Base-by-base conservation (phyloP, 2,888 invertebrate species). In the Temnothorax rugatulus region DNA sequence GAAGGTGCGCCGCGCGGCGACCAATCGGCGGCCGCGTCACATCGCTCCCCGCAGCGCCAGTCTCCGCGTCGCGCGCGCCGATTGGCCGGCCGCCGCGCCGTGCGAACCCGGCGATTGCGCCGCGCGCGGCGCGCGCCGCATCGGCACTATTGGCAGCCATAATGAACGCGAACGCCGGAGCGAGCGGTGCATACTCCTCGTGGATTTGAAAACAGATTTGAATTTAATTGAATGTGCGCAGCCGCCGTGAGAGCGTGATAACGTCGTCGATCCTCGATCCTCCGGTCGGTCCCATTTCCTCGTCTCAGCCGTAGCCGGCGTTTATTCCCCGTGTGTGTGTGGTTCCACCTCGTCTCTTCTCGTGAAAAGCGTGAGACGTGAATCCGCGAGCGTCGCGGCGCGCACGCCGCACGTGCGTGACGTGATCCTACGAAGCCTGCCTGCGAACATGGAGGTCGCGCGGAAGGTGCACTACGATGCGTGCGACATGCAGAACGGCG, bases 401-500 rank as follows among this genome's bases (percentile, higher is more conserved):
- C 47, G 66, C 66, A 66, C 18, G 18, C 44, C 18, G n/a, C 44
- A 44, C 44, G 44, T 73, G 25, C 61, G 29, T n/a, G 74, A 41
- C 71, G 71, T 44, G 74, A 47, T 75, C 0, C n/a, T 4, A 13
- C 44, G 44, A 29, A 29, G 29, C 29, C 4, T 29, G 15, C 34
- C 47, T 1, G 57, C 71, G 68, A 77, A 88, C 90, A 95, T 95
- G 95, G 94, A 94, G 84, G 91, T 93, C 85, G 93, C 92, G 73
- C 94, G 93, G 81, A 95, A 94, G 89, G 88, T 94, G 87, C 92
- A 94, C 91, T 94, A 94, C 87, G 93, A 94, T 87, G 93, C 92
- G 52, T 93, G 93, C 89, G 94, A 94, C 87, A 92, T 94, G 84
- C 94, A 93, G 88, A 95, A 96, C 84, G 96, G 96, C 86, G 96